Evolutionary conservation across 2,888 invertebrate genomes (phyloP), one percentile per base, ranked within the genome.

Genomic region (Hecatera dysodea): DNA sequence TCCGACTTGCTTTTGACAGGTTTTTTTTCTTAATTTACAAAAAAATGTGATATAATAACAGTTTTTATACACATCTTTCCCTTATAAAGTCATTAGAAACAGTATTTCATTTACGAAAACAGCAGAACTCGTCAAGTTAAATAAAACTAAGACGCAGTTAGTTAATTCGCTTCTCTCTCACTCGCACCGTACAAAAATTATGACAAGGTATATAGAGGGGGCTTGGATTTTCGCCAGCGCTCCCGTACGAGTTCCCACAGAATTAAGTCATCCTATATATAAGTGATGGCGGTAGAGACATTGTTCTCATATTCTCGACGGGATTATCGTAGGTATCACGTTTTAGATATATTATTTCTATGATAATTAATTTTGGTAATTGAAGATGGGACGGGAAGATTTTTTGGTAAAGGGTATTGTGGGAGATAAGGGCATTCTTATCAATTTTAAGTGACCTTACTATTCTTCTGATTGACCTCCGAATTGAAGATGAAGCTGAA

Each of bases 231-330:
- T 36, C 71, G 86, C 87, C 88, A 89, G 83, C 74, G 63, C 61
- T 75, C 71, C 70, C 61, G 75, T 72, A 53, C 80, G 74, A 79
- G 83, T 75, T 79, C 81, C 78, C 70, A 64, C 75, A 72, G 87
- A 86, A 88, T 88, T 87, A 87, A 88, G 82, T 82, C 83, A 82
- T 82, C 61, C 84, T 82, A 85, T 84, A 83, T 83, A 86, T 84
- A 83, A 87, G 71, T 81, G 71, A 86, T 81, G 72, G 75, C 59
- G 65, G 74, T 65, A 33, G 60, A 71, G 59, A 79, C 74, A 75
- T 70, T 84, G 80, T 84, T 68, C 57, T 68, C 67, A 61, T 67
- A 63, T 62, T 42, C 67, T 22, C 70, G 52, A 61, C 27, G 50
- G 78, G 72, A 79, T 79, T 79, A 77, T 19, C 44, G 39, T 50